These are phyloP conservation scores for Danaus chrysippus DNA, from an alignment of 2,888 invertebrate genomes.

Conservation along the genomic window DNA sequence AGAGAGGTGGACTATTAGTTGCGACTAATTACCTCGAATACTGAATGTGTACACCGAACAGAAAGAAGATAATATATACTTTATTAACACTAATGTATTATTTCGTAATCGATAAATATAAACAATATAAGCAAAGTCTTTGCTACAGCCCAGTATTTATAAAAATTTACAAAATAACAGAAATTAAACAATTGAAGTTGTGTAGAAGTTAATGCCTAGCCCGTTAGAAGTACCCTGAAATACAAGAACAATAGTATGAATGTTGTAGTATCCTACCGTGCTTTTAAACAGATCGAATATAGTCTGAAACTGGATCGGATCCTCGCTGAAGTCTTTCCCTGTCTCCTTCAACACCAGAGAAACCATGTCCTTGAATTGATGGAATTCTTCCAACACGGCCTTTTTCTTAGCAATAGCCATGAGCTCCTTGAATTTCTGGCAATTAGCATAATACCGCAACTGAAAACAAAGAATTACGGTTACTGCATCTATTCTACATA, in stretches of 20 bases:
- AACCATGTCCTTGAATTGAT: slow-evolving; percentile 52
- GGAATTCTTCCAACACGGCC: slow-evolving; percentile 52
- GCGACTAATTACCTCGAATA: too few relatives aligned
- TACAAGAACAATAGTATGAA: not conserved
- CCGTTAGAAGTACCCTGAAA: too few relatives aligned
- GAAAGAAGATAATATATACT: too few relatives aligned
- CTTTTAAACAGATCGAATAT: slow-evolving; percentile 61
- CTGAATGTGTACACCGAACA: too few relatives aligned
- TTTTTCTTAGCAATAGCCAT: slow-evolving; percentile 52
- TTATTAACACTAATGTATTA: too few relatives aligned
- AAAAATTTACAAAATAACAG: too few relatives aligned
- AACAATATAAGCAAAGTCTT: too few relatives aligned
- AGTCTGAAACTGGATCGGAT: slow-evolving; percentile 56
- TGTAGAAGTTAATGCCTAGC: too few relatives aligned
- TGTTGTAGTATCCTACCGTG: slow-evolving; percentile 43
- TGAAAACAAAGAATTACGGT: slow-evolving; percentile 37
- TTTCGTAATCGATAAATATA: too few relatives aligned
- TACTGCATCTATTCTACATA: not conserved
- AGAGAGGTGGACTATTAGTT: too few relatives aligned
- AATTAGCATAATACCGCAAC: slow-evolving; percentile 71
- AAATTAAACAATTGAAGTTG: too few relatives aligned
- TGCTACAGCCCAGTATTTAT: too few relatives aligned
- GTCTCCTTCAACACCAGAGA: slow-evolving; percentile 51
- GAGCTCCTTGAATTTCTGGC: slow-evolving; percentile 48
- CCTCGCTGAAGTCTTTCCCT: slow-evolving; percentile 59